Percentiles rank a stretch among this genome's conserved stretches.
Conservation (phyloP, 2,113 vertebrate genomes). For the Rhinolophus sinicus region DNA sequence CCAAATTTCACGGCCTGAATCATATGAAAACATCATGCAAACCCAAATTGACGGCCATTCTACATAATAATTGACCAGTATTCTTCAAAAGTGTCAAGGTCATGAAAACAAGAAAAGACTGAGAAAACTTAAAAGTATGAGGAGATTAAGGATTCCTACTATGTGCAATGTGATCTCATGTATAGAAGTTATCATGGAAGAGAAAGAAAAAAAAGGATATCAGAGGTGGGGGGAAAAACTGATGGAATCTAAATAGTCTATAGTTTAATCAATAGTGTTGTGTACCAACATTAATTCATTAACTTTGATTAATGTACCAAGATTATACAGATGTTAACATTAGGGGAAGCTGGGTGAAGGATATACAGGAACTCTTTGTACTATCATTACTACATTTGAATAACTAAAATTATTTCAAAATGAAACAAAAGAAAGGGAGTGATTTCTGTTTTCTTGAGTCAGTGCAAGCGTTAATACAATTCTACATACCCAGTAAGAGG, state of each 20-base stretch:
- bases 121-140: neutral
- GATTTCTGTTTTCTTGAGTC: neutral
- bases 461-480: neutral
- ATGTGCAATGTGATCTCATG: neutral
- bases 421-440: neutral
- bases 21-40: neutral
- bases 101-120: neutral
- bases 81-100: neutral
- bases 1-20: neutral
- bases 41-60: neutral
- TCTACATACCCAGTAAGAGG: neutral
- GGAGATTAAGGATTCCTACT: neutral
- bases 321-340: neutral
- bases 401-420: neutral
- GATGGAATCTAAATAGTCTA: neutral
- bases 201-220: neutral
- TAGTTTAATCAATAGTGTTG: neutral
- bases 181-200: neutral
- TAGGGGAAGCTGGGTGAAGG: neutral
- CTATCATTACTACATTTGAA: neutral
- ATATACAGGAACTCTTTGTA: neutral
- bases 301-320: neutral
- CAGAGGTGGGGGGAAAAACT: no score
- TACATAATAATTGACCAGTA: neutral
- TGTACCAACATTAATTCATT: neutral